phyloP scores from a whole-genome alignment of 2,113 vertebrate species.

The Tapirus terrestris region DNA sequence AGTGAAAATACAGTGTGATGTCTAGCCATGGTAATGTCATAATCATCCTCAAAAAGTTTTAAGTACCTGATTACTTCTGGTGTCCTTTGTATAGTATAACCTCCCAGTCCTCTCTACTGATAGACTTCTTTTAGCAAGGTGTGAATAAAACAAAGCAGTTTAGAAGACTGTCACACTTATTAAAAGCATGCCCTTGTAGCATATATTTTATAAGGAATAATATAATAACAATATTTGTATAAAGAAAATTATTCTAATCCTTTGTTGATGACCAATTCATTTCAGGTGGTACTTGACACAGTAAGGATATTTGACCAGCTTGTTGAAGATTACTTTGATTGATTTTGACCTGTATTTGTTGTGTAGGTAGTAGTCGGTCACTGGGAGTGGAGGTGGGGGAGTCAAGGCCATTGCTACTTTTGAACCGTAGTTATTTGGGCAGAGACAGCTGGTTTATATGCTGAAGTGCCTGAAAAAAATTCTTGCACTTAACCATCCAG shows the following conservation, averaged over 20 bases:
- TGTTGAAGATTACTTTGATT: neutral
- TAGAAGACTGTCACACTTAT: neutral
- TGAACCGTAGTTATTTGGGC: constrained; percentile 52
- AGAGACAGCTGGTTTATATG: constrained; percentile 77
- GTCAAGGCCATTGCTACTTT: constrained; percentile 40
- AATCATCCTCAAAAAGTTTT: neutral
- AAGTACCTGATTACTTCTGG: neutral
- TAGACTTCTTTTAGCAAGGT: neutral
- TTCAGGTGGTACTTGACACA: constrained; percentile 6
- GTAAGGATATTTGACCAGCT: neutral
- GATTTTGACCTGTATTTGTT: constrained; percentile 6
- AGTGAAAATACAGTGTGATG: neutral
- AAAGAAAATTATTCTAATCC: neutral
- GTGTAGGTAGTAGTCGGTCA: neutral
- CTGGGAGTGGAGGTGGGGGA: neutral
- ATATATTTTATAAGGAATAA: neutral
- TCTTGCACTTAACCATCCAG: constrained; percentile 69
- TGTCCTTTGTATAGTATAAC: neutral
- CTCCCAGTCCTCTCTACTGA: neutral
- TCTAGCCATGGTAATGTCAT: neutral
- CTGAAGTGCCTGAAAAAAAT: constrained; percentile 73
- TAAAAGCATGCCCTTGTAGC: neutral
- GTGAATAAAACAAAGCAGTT: neutral
- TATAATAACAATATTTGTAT: constrained; percentile 3
- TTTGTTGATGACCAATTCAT: constrained; percentile 3